Percentiles rank a stretch among this genome's conserved stretches.
phyloP scores from a whole-genome alignment of 2,113 vertebrate species.

The Psammodynastes pulverulentus region DNA sequence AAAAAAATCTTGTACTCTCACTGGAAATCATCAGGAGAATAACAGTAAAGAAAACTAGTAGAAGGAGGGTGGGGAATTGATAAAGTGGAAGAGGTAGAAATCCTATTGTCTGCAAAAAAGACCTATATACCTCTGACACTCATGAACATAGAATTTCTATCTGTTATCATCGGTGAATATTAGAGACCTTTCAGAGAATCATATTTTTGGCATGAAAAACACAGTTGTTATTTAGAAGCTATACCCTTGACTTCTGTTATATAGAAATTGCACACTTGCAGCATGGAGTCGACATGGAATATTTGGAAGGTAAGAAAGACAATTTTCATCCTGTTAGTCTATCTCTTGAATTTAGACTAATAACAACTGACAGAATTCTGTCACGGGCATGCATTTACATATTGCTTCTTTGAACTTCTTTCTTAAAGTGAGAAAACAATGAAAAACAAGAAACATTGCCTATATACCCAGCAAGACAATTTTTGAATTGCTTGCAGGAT shows the following conservation, averaged over 20 bases:
- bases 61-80: too few species aligned
- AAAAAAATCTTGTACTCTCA: neutral
- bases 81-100: neutral
- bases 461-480: neutral
- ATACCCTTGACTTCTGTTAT: neutral
- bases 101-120: neutral
- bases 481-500: neutral
- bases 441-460: neutral
- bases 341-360: neutral
- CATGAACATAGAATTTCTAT: neutral
- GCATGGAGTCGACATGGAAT: neutral
- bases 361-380: neutral
- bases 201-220: neutral
- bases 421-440: neutral
- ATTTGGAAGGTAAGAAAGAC: slow-evolving; percentile 4
- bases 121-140: neutral
- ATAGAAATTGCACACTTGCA: neutral
- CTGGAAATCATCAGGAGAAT: neutral
- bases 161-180: neutral
- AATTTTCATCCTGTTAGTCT: too few species aligned
- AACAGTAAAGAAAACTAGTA: neutral
- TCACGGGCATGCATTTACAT: neutral
- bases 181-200: neutral
- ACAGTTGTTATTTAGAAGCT: neutral
- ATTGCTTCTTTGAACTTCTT: neutral